phyloP scores from a whole-genome alignment of 1,140 invertebrate genomes.

The Pachypeltis micranthus region DNA sequence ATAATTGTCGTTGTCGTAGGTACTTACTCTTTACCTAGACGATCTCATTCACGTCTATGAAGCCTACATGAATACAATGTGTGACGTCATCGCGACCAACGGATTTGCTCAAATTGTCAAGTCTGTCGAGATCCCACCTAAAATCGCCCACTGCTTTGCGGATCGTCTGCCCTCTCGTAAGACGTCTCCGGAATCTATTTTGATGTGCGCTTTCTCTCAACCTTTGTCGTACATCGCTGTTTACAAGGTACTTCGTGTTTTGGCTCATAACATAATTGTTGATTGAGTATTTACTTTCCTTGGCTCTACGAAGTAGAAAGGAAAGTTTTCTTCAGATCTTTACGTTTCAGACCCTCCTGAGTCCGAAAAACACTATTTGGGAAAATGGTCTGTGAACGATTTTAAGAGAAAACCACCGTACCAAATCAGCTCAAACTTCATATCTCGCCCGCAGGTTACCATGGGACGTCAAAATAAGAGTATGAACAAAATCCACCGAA shows the following conservation, averaged over 20 bases:
- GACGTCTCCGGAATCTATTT: conserved; percentile 41
- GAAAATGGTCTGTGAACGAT: too few relatives aligned
- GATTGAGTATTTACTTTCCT: too few relatives aligned
- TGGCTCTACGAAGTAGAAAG: too few relatives aligned
- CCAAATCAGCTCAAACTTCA: too few relatives aligned
- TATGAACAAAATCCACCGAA: too few relatives aligned
- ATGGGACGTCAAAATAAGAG: too few relatives aligned
- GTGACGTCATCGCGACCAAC: conserved; percentile 58
- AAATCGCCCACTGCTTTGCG: conserved; percentile 45
- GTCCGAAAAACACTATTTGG: too few relatives aligned
- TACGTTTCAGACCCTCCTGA: too few relatives aligned
- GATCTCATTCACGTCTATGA: conserved; percentile 45
- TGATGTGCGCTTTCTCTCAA: conserved; percentile 44
- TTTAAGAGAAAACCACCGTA: too few relatives aligned
- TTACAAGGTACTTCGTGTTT: conserved; percentile 37
- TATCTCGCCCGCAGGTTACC: too few relatives aligned
- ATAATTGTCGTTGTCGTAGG: too few relatives aligned
- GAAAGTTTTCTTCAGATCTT: too few relatives aligned
- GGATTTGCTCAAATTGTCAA: conserved; percentile 55
- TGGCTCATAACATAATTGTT: not conserved
- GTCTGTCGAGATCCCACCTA: conserved; percentile 45
- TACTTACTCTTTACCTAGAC: conserved; percentile 49
- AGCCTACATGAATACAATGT: conserved; percentile 57
- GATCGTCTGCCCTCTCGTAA: conserved; percentile 38
- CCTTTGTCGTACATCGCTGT: conserved; percentile 45